Evolutionary conservation across 2,113 vertebrate genomes (phyloP).

Genomic region (Psilopogon haemacephalus): DNA sequence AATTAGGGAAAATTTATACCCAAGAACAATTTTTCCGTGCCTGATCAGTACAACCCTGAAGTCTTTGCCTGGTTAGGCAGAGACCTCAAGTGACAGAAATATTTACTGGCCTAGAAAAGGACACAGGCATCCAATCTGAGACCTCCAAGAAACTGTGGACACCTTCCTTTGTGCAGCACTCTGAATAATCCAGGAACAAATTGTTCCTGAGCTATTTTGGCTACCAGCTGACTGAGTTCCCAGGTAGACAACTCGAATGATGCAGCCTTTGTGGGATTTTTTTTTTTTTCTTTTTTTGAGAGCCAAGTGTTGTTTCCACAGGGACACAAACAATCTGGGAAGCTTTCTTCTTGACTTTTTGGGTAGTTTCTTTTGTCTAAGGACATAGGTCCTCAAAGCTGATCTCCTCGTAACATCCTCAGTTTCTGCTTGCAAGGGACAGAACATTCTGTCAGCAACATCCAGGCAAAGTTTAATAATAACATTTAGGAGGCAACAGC

Average conservation of each 20-base stretch:
- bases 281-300: too few relatives aligned
- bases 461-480: background rate
- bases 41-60: background rate
- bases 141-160: background rate
- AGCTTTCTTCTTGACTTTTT: background rate
- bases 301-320: background rate
- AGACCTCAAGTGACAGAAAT: background rate
- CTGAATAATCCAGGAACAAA: background rate
- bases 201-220: background rate
- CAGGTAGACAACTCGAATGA: background rate
- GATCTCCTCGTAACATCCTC: background rate
- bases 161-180: background rate
- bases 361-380: background rate
- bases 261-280: background rate
- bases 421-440: background rate
- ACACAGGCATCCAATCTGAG: background rate
- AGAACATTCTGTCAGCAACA: background rate
- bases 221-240: background rate
- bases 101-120: background rate
- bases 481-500: background rate
- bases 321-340: background rate
- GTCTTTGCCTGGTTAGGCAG: background rate
- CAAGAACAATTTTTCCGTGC: background rate
- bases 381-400: background rate
- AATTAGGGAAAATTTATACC: background rate